A percentile compares a stretch with the other conserved stretches of the same genome.
Conservation (phyloP, 2,113 vertebrate species). For the Clupea harengus region DNA sequence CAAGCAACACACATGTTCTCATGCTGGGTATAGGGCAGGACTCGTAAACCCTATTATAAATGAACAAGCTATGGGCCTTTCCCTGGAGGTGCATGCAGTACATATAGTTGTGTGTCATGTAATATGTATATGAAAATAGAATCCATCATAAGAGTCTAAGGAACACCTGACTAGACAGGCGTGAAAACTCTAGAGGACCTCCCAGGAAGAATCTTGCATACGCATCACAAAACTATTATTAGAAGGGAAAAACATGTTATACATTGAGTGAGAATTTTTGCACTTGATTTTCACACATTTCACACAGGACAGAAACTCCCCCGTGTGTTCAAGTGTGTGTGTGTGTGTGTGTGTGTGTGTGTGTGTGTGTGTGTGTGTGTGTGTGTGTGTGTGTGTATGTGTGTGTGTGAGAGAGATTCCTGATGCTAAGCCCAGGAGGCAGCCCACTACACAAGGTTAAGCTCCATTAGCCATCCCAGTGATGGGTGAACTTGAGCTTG, state of each 20-base stretch:
- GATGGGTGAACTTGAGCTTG: background rate
- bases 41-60: background rate
- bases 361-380: no score
- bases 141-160: background rate
- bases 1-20: background rate
- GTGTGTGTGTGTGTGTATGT: no score
- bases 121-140: background rate
- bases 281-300: background rate
- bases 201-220: background rate
- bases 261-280: background rate
- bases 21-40: background rate
- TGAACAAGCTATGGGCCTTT: background rate
- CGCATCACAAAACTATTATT: background rate
- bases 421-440: constrained; percentile 7
- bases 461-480: constrained; percentile 25
- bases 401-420: background rate
- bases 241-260: background rate
- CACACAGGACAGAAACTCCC: background rate
- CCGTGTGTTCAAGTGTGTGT: no score
- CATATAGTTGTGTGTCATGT: background rate
- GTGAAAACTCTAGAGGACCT: background rate
- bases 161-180: background rate
- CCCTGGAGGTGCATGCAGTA: background rate
- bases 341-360: no score
- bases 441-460: constrained; percentile 9